Conservation (phyloP, 2,113 vertebrate genomes). For the Laterallus jamaicensis region DNA sequence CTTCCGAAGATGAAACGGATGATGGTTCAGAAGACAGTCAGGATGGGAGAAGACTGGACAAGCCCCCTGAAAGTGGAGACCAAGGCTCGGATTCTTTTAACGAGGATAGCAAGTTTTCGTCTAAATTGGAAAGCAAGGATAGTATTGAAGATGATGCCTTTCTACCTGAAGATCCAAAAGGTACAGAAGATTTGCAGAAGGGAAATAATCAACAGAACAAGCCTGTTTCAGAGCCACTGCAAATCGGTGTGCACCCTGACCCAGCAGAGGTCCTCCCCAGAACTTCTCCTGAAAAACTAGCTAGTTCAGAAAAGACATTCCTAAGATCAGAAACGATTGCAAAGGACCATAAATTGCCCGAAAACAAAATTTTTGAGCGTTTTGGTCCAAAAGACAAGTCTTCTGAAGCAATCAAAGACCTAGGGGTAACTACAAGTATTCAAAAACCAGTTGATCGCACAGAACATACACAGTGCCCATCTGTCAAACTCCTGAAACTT, state of each 20-base stretch:
- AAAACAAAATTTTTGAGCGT: slow-evolving; percentile 30
- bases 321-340: background rate
- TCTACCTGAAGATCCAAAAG: slow-evolving; percentile 75
- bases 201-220: slow-evolving; percentile 40
- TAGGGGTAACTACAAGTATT: background rate
- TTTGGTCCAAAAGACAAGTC: slow-evolving; percentile 23
- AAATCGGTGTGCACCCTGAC: background rate
- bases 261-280: background rate
- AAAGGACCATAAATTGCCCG: slow-evolving; percentile 14
- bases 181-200: slow-evolving; percentile 39
- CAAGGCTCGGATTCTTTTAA: slow-evolving; percentile 60
- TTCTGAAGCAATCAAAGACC: slow-evolving; percentile 51
- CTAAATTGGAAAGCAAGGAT: slow-evolving; percentile 66
- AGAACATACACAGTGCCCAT: background rate
- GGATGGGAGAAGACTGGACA: slow-evolving; percentile 76
- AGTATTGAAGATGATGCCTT: slow-evolving; percentile 73
- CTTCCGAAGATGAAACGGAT: slow-evolving; percentile 92
- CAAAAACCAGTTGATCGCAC: background rate
- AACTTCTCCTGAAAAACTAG: slow-evolving; percentile 28
- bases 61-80: slow-evolving; percentile 36
- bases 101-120: slow-evolving; percentile 62
- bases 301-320: slow-evolving; percentile 23
- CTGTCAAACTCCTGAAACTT: slow-evolving; percentile 25
- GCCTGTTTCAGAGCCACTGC: background rate
- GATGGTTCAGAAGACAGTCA: slow-evolving; percentile 91